Conservation (phyloP, 2,797 vertebrate genomes). For the Odontamblyopus rebecca region DNA sequence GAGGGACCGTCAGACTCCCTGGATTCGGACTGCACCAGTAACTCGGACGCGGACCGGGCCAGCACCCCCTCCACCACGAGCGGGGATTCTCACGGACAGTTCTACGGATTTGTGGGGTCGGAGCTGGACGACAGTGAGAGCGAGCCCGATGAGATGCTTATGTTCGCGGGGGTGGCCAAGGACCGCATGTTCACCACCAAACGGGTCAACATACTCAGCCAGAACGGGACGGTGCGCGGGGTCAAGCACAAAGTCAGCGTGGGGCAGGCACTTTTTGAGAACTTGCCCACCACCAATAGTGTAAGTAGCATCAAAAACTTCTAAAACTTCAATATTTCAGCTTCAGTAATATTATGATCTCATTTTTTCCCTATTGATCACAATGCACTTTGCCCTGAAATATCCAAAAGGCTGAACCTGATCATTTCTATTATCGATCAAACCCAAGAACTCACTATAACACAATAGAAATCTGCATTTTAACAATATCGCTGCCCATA, state of each 20-base stretch:
- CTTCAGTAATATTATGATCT: too few species aligned
- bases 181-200: conserved; percentile 87
- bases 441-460: too few species aligned
- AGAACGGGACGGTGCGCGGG: conserved; percentile 95
- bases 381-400: too few species aligned
- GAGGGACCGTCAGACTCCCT: conserved; percentile 83
- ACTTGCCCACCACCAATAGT: conserved; percentile 83
- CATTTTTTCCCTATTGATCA: too few species aligned
- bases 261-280: conserved; percentile 93
- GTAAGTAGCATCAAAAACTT: conserved; percentile 74
- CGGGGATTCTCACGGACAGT: conserved; percentile 80
- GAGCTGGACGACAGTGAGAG: conserved; percentile 86
- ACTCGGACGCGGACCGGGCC: conserved; percentile 85
- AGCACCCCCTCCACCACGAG: conserved; percentile 80
- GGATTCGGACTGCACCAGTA: conserved; percentile 91
- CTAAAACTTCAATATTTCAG: too few species aligned
- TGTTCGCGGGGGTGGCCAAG: conserved; percentile 84
- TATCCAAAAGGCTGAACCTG: too few species aligned
- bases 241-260: conserved; percentile 98
- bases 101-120: conserved; percentile 75
- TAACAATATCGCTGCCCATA: too few species aligned
- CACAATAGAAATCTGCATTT: too few species aligned
- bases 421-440: too few species aligned
- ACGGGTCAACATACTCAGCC: conserved; percentile 95
- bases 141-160: conserved; percentile 85